phyloP scores from a whole-genome alignment of 1,140 invertebrate species.

The Tetraneura akinire region DNA sequence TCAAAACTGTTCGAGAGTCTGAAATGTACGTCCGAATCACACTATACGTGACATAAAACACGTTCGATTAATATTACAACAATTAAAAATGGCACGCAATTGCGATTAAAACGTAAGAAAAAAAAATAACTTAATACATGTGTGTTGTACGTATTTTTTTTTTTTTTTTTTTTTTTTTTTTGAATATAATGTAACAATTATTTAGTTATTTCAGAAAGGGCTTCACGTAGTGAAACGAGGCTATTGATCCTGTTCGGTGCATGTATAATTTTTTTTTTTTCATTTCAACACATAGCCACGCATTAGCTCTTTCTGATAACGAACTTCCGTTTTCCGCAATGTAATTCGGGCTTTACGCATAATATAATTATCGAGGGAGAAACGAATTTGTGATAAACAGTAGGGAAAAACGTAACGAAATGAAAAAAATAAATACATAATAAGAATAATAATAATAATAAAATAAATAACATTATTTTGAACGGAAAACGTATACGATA shows the following conservation, averaged over 20 bases:
- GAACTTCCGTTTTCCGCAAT: slow-evolving; percentile 45
- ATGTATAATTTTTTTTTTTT: slow-evolving; percentile 6
- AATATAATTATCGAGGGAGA: slow-evolving; percentile 13
- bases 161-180: no score
- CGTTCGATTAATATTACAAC: slow-evolving; percentile 23
- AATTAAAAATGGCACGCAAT: slow-evolving; percentile 36
- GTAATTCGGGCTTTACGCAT: slow-evolving; percentile 10
- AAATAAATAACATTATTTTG: neutral
- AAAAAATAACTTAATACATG: slow-evolving; percentile 5
- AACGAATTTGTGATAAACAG: slow-evolving; percentile 22
- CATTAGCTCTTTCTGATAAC: slow-evolving; percentile 4
- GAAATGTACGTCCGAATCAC: slow-evolving; percentile 16
- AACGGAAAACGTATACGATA: slow-evolving; percentile 34
- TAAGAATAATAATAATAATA: no score
- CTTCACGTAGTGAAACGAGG: neutral
- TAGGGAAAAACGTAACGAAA: neutral
- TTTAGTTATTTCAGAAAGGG: slow-evolving; percentile 11
- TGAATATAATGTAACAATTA: neutral
- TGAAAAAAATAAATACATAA: no score
- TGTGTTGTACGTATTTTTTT: neutral
- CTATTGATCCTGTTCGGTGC: slow-evolving; percentile 37
- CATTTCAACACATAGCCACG: slow-evolving; percentile 10
- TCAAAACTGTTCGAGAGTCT: neutral
- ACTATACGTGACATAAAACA: slow-evolving; percentile 31
- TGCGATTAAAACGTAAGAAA: slow-evolving; percentile 39